Base-by-base conservation (phyloP, 1,140 invertebrate species). In the Diabrotica undecimpunctata region DNA sequence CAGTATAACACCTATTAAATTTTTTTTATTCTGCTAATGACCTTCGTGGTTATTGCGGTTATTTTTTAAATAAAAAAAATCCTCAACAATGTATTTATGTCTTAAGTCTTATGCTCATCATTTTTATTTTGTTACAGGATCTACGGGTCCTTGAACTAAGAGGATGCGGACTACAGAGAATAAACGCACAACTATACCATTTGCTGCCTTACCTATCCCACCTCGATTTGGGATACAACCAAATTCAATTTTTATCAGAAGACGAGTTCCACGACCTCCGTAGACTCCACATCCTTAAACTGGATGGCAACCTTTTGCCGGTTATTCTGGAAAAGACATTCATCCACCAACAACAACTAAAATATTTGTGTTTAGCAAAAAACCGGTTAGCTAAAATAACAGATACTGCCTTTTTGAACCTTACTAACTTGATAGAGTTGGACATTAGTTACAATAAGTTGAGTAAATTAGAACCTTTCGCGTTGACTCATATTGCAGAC, bases 291-390 rank as follows among this genome's bases (percentile, higher is more conserved):
- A 84, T 83, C 69, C 81, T 94, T 54, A 81, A 83, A 70, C 79
- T 93, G 66, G 89, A 92, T 72, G 89, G 90, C 37, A 94, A 93
- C 80, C 85, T 88, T 74, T 78, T 93, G 56, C 88, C 89, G 5
- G 88, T 90, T 5, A 81, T 91, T 41, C 81, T 89, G 25, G 89
- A 92, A 74, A 82, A 86, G 68, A 89, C 88, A 66, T 92, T 92
- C 78, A 82, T 83, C 54, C 84, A 85, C 69, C 86, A 88, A 73
- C 81, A 81, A 56, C 82, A 84, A 75, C 79, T 88, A 62, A 76
- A 79, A 72, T 76, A 81, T 41, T 76, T 91, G 25, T 80, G 81
- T 38, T 79, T 93, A 50, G 84, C 88, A 35, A 83, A 85, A 67
- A 94, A 93, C 76, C 81, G 88, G 57, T 80, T 94, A 56, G 88